Base-by-base conservation (phyloP, 1,140 invertebrate genomes). In the Armadillidium nasatum region DNA sequence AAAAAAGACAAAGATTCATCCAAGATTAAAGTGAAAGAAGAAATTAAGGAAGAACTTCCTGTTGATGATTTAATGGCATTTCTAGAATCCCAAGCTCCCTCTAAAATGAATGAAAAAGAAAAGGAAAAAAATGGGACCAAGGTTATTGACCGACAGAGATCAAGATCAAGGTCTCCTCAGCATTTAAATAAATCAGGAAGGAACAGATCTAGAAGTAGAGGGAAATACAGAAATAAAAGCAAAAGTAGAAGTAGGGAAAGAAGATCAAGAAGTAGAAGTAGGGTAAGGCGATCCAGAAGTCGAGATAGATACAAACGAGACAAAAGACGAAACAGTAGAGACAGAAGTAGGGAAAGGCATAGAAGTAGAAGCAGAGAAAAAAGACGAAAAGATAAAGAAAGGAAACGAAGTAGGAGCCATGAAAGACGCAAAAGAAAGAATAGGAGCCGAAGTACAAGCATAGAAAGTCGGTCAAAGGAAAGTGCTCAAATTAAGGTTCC, bases 11-110 rank as follows among this genome's bases (percentile, higher is more conserved):
- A 83, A 80, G 76, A 79, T 74, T 69, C 79, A 81, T 80, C 78
- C 85, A 83, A 80, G 76, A 69, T 75, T 84, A 85, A 78, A 70
- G 69, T 78, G 80, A 44, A 82, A 72, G 50, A 60, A 15, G 50
- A 60, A 19, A 13, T 19, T 22, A 82, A 83, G 82, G 87, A 88
- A 82, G 85, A 87, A 75, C 85, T 87, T 79, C 85, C 91, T 67
- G 90, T 94, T 19, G 90, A 91, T 82, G 90, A 93, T 83, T 90
- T 93, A 66, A 95, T 98, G 93, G 90, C 91, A 68, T 92, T 94
- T 81, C 86, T 98, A 67, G 95, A 97, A 86, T 92, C 93, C 15
- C 84, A 97, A 21, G 93, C 94, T 11, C 93, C 93, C 0, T 87
- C 88, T 19, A 80, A 83, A 69, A 70, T 81, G n/a, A 44, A 71